Evolutionary conservation across 2,797 vertebrate species (phyloP), one percentile per base, ranked within the genome.

Genomic region (Aratinga solstitialis): DNA sequence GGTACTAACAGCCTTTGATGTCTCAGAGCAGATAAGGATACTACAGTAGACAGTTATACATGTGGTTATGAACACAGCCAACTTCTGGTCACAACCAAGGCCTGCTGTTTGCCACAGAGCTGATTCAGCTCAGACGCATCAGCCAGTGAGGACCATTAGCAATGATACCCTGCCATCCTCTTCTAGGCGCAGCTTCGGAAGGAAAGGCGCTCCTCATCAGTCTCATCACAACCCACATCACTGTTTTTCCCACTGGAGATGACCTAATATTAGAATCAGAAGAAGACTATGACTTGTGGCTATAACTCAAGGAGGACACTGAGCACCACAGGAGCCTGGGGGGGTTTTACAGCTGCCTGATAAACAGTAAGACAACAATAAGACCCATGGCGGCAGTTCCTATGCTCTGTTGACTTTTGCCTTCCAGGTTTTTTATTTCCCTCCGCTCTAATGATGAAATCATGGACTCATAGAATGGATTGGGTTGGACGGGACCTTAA

Each of bases 61-160:
- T 1, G 0, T 14, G 34, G 26, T n/a, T 58, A 86, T 3, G 22
- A 75, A 66, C 0, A 1, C 3, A 10, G 51, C 30, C 51, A 69
- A 30, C 82, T 69, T 43, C 29, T 53, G 50, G 22, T 71, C 73
- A 69, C 65, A 62, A 34, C 12, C 3, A 0, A 69, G 42, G 51
- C 19, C 36, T 47, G 26, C 16, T 61, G 38, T 48, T 85, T 20
- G 8, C 15, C 51, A 20, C 8, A 22, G 73, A 65, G 38, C 27
- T 0, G 0, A 18, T 27, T 36, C 48, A 51, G 48, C 32, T 73
- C 22, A 24, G 26, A 24, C 0, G 0, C 42, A 27, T 50, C 58
- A 29, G 43, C 21, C 48, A 13, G 27, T 3, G 11, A 13, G 22
- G 29, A 34, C 19, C 34, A 61, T 11, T 11, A 13, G 12, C 3